These are phyloP conservation scores for Luperina nickerlii DNA, from an alignment of 2,888 invertebrate species.

Conservation along the genomic window DNA sequence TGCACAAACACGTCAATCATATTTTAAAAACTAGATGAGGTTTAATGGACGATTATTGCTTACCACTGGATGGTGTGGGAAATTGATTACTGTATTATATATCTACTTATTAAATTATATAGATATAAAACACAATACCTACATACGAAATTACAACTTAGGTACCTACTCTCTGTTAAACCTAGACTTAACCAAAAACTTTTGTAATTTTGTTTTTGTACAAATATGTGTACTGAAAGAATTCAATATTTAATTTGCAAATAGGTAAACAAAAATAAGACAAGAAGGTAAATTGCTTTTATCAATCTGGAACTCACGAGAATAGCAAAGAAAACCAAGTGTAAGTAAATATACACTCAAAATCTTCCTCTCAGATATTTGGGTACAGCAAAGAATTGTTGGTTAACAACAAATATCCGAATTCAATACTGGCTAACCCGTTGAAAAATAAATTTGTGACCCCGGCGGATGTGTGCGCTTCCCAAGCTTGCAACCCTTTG, in stretches of 20 bases:
- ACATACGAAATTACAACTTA: neutral
- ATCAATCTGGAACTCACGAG: conserved; percentile 32
- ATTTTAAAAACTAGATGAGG: too few species aligned
- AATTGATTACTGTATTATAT: neutral
- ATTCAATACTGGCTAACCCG: conserved; percentile 66
- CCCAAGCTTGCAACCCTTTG: conserved; percentile 64
- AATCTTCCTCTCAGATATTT: conserved; percentile 59
- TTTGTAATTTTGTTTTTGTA: conserved; percentile 12
- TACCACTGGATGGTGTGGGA: neutral
- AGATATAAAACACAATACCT: neutral
- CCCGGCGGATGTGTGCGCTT: conserved; percentile 63
- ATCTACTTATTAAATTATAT: neutral
- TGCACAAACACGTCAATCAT: too few species aligned
- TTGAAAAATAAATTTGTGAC: conserved; percentile 66
- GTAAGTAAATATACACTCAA: conserved; percentile 48
- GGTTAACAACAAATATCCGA: conserved; percentile 67
- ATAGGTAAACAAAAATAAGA: conserved; percentile 21
- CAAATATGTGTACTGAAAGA: conserved; percentile 21
- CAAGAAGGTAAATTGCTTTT: conserved; percentile 34
- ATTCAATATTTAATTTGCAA: conserved; percentile 37
- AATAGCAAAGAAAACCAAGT: conserved; percentile 30
- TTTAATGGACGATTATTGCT: neutral
- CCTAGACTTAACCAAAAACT: neutral
- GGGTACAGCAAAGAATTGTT: conserved; percentile 61
- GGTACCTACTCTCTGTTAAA: neutral